Percentiles rank a stretch among this genome's conserved stretches.
Conservation (phyloP, 2,113 vertebrate genomes). For the Salvelinus fontinalis region DNA sequence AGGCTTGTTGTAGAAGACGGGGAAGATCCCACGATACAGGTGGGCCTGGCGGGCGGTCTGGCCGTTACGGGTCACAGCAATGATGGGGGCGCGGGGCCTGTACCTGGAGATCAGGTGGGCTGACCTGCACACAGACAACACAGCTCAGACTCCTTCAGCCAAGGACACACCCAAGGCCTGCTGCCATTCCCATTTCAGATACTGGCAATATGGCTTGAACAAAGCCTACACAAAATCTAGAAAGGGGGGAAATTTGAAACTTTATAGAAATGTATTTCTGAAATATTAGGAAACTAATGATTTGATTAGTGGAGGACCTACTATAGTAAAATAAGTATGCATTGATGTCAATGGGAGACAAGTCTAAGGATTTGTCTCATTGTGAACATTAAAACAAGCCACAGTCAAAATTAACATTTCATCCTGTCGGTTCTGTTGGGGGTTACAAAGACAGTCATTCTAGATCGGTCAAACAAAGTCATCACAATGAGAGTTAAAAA, state of each 20-base stretch:
- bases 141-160: not conserved
- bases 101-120: conserved; percentile 94
- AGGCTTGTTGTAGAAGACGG: conserved; percentile 84
- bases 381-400: no score
- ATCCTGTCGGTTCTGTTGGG: not conserved
- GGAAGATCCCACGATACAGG: conserved; percentile 94
- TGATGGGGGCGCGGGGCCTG: conserved; percentile 93
- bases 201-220: no score
- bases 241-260: no score
- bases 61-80: conserved; percentile 88
- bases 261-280: no score
- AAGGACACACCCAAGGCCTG: not conserved
- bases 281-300: no score
- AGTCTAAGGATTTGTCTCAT: no score
- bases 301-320: no score
- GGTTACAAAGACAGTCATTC: not conserved
- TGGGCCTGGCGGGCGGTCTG: conserved; percentile 96
- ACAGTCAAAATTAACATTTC: not conserved
- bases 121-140: conserved; percentile 74
- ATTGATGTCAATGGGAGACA: no score
- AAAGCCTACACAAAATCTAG: no score
- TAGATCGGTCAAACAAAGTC: not conserved
- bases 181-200: no score
- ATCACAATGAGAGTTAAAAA: conserved; percentile 25
- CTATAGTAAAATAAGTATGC: no score